Evolutionary conservation across 2,797 vertebrate genomes (phyloP), one percentile per base, ranked within the genome.

Genomic region (Lagocephalus sceleratus): DNA sequence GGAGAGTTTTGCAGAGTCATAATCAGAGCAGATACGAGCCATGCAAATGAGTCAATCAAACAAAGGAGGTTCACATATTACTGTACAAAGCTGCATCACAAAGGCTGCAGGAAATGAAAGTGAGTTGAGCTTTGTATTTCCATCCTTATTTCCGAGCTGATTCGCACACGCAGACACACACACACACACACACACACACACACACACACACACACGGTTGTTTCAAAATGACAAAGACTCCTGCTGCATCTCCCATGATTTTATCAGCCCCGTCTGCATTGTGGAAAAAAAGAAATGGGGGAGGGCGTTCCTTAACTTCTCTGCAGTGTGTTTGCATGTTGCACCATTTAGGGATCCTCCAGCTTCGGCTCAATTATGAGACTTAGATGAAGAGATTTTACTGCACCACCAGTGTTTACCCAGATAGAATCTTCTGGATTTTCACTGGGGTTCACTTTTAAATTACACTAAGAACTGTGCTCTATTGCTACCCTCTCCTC

Each of bases 301-400:
- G 32, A 11, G 9, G 17, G 17, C 51, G 57, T 55, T 68, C 53
- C 65, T 56, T 85, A 85, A 88, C 87, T 81, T 75, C 72, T 78
- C 67, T 64, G 79, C 76, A 71, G 74, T 75, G 62, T 79, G 66
- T 78, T 74, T 72, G 65, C 61, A 66, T 78, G 71, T 76, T 65
- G 70, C 72, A 71, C 82, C 84, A 86, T 90, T 84, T 91, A 86
- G 68, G 68, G 60, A 73, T 70, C 65, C 73, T 81, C 80, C 73
- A 63, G 57, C 35, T 35, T 55, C 79, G 57, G 62, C 59, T 84
- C 82, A 85, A 76, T 90, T 87, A 86, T 73, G 79, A 79, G 66
- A 59, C 54, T 66, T 68, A 81, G 78, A 87, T 86, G 59, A 70
- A 68, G 51, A 68, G 63, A 79, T 73, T 71, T 71, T 53, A 56